These are phyloP conservation scores for Betta splendens DNA, from an alignment of 2,797 vertebrate species.

Conservation along the genomic window DNA sequence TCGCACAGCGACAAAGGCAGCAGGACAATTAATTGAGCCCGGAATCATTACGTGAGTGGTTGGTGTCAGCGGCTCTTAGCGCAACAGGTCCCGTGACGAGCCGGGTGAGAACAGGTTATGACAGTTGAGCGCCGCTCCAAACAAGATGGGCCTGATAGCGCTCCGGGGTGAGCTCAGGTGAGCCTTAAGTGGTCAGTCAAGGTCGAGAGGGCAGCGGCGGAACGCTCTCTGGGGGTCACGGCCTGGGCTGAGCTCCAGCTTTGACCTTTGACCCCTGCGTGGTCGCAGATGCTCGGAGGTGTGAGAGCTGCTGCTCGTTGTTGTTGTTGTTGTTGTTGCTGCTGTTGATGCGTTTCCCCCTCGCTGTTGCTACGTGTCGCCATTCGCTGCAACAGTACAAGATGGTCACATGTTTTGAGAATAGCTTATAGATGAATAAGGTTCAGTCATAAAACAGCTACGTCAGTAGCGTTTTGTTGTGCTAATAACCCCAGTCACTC, in stretches of 20 bases:
- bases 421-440: conserved; percentile 58
- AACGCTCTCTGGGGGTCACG: conserved; percentile 40
- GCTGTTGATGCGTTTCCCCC: too few relatives aligned
- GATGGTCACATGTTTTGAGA: conserved; percentile 51
- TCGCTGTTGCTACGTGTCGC: conserved; percentile 9
- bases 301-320: conserved; percentile 19
- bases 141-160: conserved; percentile 59
- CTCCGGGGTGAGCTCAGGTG: conserved; percentile 51
- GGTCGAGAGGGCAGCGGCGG: conserved; percentile 53
- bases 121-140: conserved; percentile 59
- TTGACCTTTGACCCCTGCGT: conserved; percentile 54
- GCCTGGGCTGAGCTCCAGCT: conserved; percentile 34
- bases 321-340: too few relatives aligned
- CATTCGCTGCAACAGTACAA: conserved; percentile 32
- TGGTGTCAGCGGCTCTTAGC: conserved; percentile 32
- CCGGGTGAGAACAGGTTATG: conserved; percentile 60
- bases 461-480: conserved; percentile 42
- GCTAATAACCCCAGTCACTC: conserved; percentile 23
- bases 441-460: conserved; percentile 41
- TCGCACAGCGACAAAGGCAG: conserved; percentile 53
- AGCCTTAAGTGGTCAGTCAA: conserved; percentile 70
- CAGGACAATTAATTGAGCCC: conserved; percentile 46
- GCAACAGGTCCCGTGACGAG: conserved; percentile 47
- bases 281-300: conserved; percentile 31
- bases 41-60: conserved; percentile 53